Conservation (phyloP, 1,140 invertebrate species). For the Psilanteris sp. region DNA sequence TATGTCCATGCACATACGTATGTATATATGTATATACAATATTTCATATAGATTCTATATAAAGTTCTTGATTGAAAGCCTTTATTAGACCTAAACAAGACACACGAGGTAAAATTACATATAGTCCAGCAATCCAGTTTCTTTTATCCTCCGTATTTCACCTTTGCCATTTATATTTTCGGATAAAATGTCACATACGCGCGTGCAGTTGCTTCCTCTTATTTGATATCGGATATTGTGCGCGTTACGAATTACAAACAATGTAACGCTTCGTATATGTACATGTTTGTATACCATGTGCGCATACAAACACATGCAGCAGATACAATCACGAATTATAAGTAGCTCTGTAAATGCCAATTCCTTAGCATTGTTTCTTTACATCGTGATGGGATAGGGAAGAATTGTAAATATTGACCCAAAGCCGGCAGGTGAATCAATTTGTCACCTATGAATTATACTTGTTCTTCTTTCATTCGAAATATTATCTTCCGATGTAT, state of each 20-base stretch:
- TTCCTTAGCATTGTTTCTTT: slow-evolving; percentile 65
- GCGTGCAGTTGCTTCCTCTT: slow-evolving; percentile 7
- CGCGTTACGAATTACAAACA: slow-evolving; percentile 35
- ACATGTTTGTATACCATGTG: slow-evolving; percentile 47
- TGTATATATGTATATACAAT: slow-evolving; percentile 59
- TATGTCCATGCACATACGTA: slow-evolving; percentile 48
- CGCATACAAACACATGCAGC: slow-evolving; percentile 8
- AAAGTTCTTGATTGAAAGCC: slow-evolving; percentile 77
- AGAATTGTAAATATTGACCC: slow-evolving; percentile 29
- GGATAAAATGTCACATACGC: slow-evolving; percentile 5
- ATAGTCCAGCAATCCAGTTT: slow-evolving; percentile 59
- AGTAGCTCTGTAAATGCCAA: slow-evolving; percentile 45
- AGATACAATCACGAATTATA: slow-evolving; percentile 18
- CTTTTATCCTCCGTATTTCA: not conserved
- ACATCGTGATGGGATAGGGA: slow-evolving; percentile 28
- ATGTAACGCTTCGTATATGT: slow-evolving; percentile 44
- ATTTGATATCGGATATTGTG: slow-evolving; percentile 19
- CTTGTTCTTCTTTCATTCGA: slow-evolving; percentile 15
- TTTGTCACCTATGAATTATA: too few relatives aligned
- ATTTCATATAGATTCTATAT: slow-evolving; percentile 72
- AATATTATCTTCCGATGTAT: slow-evolving; percentile 11
- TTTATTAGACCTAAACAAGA: slow-evolving; percentile 76
- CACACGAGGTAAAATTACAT: slow-evolving; percentile 76
- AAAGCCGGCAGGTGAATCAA: slow-evolving; percentile 39
- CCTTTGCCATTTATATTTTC: slow-evolving; percentile 10